Evolutionary conservation across 2,113 vertebrate genomes (phyloP), one percentile per base, ranked within the genome.

Genomic region (Antennarius striatus): DNA sequence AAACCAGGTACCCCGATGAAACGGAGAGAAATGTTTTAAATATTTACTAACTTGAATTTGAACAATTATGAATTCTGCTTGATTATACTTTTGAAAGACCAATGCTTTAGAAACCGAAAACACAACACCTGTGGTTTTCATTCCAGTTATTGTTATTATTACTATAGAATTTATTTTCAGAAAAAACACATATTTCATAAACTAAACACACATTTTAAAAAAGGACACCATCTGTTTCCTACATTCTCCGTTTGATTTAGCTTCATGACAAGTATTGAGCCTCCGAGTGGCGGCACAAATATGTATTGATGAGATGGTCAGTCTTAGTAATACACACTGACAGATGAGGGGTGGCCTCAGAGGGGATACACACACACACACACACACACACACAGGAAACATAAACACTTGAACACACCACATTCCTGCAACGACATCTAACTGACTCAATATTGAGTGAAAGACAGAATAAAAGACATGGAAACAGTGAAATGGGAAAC

Each of bases 301-400:
- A 86, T 79, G 75, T 86, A 90, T 87, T 86, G 83, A 86, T 87
- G 73, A 86, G 76, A 80, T 82, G 87, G 83, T 73, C 85, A 79
- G 52, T 89, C 85, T 88, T 45, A 54, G 62, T 88, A 87, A 92
- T 71, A 54, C 66, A 79, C 45, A 63, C 71, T 87, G 87, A 92
- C 71, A 86, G 71, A 80, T 67, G 73, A 81, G 71, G 36, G 63
- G 47, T 68, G 60, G 70, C 49, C 58, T 68, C 71, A 70, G 65
- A 75, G 68, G 65, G 29, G 48, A 82, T 42, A 68, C 73, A 79
- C 30, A 77, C 7, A n/a, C 50, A 56, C 61, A 59, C 54, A 64
- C 15, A 11, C 51, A 14, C 13, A 22, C 22, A 22, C 22, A 22
- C 22, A 22, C 22, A 22, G 22, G 22, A 22, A 22, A 22, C 22